Percentiles rank a stretch among this genome's conserved stretches.
Evolutionary conservation across 2,113 vertebrate species (phyloP).

Genomic region (Apus apus): DNA sequence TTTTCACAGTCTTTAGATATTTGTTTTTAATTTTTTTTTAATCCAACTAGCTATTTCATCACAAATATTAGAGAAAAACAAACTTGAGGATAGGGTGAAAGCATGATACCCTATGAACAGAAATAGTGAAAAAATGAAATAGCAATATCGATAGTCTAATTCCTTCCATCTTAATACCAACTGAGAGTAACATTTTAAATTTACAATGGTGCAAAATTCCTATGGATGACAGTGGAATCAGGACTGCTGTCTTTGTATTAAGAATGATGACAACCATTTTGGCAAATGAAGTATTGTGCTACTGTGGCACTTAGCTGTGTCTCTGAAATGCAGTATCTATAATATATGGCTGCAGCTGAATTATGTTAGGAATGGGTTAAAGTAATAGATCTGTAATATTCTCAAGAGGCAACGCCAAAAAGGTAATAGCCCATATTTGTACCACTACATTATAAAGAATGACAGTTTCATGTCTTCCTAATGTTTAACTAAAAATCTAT

Average conservation of each 20-base stretch:
- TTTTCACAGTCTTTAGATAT: not conserved
- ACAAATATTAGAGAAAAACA: not conserved
- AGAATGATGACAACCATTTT: slow-evolving; percentile 49
- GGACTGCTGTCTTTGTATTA: not conserved
- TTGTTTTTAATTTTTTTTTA: not conserved
- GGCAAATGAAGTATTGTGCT: slow-evolving; percentile 51
- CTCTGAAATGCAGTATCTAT: not conserved
- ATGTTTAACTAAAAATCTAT: slow-evolving; percentile 73
- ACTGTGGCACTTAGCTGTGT: slow-evolving; percentile 13
- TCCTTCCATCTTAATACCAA: not conserved
- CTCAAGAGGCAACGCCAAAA: slow-evolving; percentile 58
- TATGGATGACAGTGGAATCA: not conserved
- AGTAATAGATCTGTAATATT: slow-evolving; percentile 61
- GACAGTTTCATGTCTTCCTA: slow-evolving; percentile 68
- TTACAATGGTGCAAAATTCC: not conserved
- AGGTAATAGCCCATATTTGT: slow-evolving; percentile 70
- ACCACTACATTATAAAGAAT: slow-evolving; percentile 50
- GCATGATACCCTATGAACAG: not conserved
- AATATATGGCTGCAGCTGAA: not conserved
- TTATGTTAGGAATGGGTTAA: slow-evolving; percentile 70
- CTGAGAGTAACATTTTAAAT: not conserved
- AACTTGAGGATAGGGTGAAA: not conserved
- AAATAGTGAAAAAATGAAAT: not conserved
- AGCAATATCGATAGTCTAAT: not conserved
- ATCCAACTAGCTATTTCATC: not conserved